Conservation (phyloP, 2,797 vertebrate species). For the Acanthiza pusilla region DNA sequence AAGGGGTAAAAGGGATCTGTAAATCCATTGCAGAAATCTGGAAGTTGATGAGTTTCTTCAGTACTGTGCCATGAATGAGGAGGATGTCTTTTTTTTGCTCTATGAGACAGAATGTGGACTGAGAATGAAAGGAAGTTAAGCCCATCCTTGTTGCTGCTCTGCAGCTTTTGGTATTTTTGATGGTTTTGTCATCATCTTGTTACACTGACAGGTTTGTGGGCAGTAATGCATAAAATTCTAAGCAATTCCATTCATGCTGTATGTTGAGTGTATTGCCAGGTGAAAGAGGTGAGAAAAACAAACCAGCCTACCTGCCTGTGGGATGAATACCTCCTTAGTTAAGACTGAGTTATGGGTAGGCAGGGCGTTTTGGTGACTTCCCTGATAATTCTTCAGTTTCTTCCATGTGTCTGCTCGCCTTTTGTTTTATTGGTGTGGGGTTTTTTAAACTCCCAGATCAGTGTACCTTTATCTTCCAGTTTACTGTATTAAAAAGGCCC, state of each 20-base stretch:
- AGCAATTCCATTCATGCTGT: neutral
- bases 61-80: neutral
- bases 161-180: neutral
- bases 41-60: neutral
- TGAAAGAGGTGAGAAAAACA: neutral
- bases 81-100: neutral
- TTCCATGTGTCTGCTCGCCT: neutral
- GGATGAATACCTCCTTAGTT: neutral
- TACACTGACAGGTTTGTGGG: neutral
- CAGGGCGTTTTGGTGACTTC: neutral
- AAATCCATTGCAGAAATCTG: neutral
- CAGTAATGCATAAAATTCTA: neutral
- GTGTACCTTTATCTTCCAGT: neutral
- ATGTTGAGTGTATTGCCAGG: neutral
- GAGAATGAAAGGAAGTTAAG: neutral
- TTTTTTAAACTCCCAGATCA: neutral
- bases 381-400: neutral
- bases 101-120: neutral
- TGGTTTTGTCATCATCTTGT: neutral
- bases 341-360: neutral
- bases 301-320: neutral
- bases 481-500: neutral
- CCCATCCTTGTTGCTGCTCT: neutral
- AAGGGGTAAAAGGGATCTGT: neutral
- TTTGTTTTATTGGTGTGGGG: neutral